Conservation (phyloP, 2,797 vertebrate species). For the Lemur catta region DNA sequence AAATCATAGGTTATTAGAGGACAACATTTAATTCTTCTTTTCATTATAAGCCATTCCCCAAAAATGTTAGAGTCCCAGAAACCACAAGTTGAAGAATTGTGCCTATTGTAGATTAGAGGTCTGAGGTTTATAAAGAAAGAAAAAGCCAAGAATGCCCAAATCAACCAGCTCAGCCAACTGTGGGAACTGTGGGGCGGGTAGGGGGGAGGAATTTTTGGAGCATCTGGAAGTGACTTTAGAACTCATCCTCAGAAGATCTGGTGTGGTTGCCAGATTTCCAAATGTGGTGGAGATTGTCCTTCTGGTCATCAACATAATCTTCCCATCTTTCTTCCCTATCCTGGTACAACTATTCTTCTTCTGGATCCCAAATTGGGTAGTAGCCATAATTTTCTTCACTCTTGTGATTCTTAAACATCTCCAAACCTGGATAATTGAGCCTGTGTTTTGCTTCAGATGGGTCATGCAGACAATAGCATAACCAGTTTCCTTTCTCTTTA, state of each 20-base stretch:
- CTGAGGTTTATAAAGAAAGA: neutral
- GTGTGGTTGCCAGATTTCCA: neutral
- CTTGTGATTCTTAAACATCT: neutral
- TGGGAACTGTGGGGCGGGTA: no score
- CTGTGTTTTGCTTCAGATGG: neutral
- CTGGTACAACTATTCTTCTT: neutral
- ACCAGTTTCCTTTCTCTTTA: constrained; percentile 31
- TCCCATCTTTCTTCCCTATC: neutral
- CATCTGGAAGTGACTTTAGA: neutral
- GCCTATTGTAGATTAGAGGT: neutral
- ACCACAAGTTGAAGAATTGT: constrained; percentile 17
- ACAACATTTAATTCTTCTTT: neutral
- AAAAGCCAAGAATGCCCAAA: neutral
- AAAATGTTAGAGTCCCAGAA: neutral
- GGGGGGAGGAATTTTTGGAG: neutral
- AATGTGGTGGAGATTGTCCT: neutral
- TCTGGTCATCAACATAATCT: neutral
- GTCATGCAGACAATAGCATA: constrained; percentile 1
- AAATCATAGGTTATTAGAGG: neutral
- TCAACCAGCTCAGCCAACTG: neutral
- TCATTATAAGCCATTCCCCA: neutral
- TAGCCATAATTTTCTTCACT: neutral
- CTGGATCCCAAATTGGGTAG: neutral
- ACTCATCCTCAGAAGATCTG: neutral
- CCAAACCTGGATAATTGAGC: neutral